Percentiles rank a stretch among this genome's conserved stretches.
Conservation (phyloP, 2,113 vertebrate genomes). For the Pelusios castaneus region DNA sequence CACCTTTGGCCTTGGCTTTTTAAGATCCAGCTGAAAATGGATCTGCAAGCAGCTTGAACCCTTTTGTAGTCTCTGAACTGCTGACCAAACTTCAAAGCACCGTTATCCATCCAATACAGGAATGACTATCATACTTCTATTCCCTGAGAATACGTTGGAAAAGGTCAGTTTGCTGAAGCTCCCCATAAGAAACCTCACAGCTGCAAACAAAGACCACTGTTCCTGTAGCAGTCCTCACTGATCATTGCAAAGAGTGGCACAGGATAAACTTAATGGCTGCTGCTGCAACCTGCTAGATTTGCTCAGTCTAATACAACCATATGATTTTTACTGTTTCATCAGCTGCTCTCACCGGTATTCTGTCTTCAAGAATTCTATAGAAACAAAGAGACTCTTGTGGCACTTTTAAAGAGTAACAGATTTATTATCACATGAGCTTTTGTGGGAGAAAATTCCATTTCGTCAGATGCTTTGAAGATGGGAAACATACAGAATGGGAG, state of each 20-base stretch:
- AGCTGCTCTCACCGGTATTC: rapidly evolving
- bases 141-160: not conserved
- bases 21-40: not conserved
- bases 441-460: too few species aligned
- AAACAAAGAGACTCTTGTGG: too few species aligned
- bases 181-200: not conserved
- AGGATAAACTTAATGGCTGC: not conserved
- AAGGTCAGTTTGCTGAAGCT: not conserved
- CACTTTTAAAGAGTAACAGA: too few species aligned
- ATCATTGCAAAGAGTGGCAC: not conserved
- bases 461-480: too few species aligned
- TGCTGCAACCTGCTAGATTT: not conserved
- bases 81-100: not conserved
- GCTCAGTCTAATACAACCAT: not conserved
- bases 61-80: not conserved
- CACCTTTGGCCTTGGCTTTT: not conserved
- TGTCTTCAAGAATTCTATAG: not conserved
- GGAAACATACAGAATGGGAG: too few species aligned
- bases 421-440: too few species aligned
- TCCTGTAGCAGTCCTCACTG: not conserved
- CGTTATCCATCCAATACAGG: not conserved
- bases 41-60: not conserved
- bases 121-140: not conserved
- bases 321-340: not conserved
- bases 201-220: not conserved